Base-by-base conservation (phyloP, 2,888 invertebrate species). In the Acronicta psi region DNA sequence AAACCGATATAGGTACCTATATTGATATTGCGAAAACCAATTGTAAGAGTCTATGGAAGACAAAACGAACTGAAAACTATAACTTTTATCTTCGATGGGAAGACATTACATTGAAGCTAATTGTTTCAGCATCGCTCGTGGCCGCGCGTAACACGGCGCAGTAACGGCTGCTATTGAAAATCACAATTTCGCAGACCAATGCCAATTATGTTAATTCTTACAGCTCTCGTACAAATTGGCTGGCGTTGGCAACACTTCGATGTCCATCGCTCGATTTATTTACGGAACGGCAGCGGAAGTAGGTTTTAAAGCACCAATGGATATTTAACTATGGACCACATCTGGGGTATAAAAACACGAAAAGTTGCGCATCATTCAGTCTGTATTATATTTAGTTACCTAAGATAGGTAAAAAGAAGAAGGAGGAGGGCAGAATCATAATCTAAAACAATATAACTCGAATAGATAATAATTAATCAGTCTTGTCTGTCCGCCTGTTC, bases 191-290 rank as follows among this genome's bases (percentile, higher is more conserved):
- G 58, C 52, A 42, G 50, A 36, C n/a, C 46, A 23, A 16, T 54
- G 50, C 40, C 66, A 68, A 59, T 54, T 47, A 69, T 40, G 44
- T 53, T 58, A 67, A 63, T 50, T 34, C 20, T 45, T 52, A 38
- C 20, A 45, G 36, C 69, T 44, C 47, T 37, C 14, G 11, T 18
- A 69, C 40, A 46, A 53, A 59, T 65, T 65, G 49, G 42, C 59
- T 50, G 16, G 41, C 59, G 50, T 20, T 20, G 20, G 36, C 31
- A n/a, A 40, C 17, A 18, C 14, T 68, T 59, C 51, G 40, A 59
- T 23, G 59, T 17, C 59, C 50, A 59, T 65, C 23, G 59, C 59
- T 46, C 25, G 49, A 46, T 64, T 53, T 31, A 53, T 23, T 59
- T 42, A 49, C 40, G 34, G 46, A 40, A 43, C 13, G 23, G 23